Conservation (phyloP, 2,113 vertebrate genomes). For the Tychaedon coryphoeus region DNA sequence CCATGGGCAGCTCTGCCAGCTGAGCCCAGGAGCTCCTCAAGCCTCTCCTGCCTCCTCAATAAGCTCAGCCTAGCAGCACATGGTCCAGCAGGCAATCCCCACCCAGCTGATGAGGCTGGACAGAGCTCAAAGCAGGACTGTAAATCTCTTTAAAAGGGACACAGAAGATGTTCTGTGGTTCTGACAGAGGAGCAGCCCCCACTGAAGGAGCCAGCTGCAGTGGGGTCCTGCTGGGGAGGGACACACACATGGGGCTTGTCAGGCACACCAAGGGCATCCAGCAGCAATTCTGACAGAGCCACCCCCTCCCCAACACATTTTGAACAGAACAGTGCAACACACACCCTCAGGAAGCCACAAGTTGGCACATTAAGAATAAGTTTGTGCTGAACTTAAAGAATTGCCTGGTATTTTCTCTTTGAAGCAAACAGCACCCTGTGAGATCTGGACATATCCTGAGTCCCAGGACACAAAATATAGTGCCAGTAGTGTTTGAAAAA, state of each 20-base stretch:
- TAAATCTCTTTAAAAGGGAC: neutral
- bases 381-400: neutral
- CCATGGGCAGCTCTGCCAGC: neutral
- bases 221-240: neutral
- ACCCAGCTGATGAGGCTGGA: neutral
- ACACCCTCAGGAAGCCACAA: neutral
- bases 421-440: neutral
- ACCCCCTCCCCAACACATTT: neutral
- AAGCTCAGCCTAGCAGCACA: neutral
- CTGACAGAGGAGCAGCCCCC: rapidly evolving
- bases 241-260: neutral
- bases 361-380: neutral
- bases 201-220: neutral
- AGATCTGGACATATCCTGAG: neutral
- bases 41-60: neutral
- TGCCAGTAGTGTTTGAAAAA: neutral
- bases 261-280: rapidly evolving
- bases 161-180: rapidly evolving
- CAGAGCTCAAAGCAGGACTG: neutral
- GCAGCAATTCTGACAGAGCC: neutral
- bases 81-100: neutral
- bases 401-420: neutral
- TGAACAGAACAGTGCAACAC: neutral
- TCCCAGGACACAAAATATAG: neutral
- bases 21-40: neutral